Conservation (phyloP, 1,140 invertebrate species). For the Battus philenor region DNA sequence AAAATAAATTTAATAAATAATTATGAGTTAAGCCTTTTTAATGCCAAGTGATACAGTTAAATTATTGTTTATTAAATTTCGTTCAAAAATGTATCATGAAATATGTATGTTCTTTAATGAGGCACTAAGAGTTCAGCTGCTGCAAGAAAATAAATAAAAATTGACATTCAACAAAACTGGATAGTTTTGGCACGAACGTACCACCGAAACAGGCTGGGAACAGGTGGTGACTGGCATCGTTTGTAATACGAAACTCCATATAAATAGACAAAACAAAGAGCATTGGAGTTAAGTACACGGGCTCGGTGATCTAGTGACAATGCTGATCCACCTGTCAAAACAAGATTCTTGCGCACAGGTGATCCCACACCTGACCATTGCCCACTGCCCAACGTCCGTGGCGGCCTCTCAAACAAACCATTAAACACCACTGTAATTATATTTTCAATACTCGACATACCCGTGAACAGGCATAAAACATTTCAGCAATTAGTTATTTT, state of each 20-base stretch:
- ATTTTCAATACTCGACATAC: constrained; percentile 20
- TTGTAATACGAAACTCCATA: constrained; percentile 24
- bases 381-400: neutral
- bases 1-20: too few species aligned
- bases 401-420: constrained; percentile 20
- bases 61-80: too few species aligned
- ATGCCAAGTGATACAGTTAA: too few species aligned
- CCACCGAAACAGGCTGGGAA: constrained; percentile 4
- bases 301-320: constrained; percentile 19
- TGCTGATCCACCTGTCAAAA: constrained; percentile 51
- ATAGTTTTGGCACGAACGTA: neutral
- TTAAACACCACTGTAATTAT: constrained; percentile 24
- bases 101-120: too few species aligned
- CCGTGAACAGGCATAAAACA: too few species aligned
- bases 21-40: too few species aligned
- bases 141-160: neutral
- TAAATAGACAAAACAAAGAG: constrained; percentile 37
- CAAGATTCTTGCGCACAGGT: constrained; percentile 42
- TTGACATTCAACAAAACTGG: neutral
- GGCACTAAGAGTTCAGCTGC: too few species aligned
- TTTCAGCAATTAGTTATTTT: too few species aligned
- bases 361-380: constrained; percentile 36
- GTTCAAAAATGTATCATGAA: too few species aligned
- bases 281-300: constrained; percentile 25
- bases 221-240: constrained; percentile 10